Base-by-base conservation (phyloP, 2,797 vertebrate species). In the Rhabdomys pumilio region DNA sequence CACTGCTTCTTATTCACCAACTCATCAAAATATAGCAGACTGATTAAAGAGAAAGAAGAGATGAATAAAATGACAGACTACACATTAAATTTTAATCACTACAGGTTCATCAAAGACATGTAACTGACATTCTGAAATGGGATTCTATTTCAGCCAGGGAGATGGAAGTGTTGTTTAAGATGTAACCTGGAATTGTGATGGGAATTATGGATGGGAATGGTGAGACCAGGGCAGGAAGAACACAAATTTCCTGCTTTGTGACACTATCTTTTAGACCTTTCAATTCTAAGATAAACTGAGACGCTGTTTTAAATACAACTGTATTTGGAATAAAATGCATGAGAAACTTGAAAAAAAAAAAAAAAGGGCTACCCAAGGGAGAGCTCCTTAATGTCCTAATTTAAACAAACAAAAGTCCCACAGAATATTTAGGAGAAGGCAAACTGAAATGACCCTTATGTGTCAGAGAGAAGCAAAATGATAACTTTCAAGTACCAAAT, bases 51-150 rank as follows among this genome's bases (percentile, higher is more conserved):
- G 90, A 95, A 94, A 81, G 88, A 96, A 95, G 92, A 95, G 83
- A 91, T 96, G 95, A 93, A 96, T 96, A 96, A 97, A 97, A 95
- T 95, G 95, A 93, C 80, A 97, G 97, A 87, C 91, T 50, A 90
- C 95, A 93, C 91, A 96, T 97, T 94, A 97, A 95, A 95, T 73
- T 97, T 97, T 97, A 97, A 98, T 97, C 93, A 95, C 76, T 91
- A 41, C 61, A 96, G 77, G 50, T 80, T 96, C 80, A 95, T 94
- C 65, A 82, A 96, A 97, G 94, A 91, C 95, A 85, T 55, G 90
- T 53, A 80, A 87, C 82, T 88, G 86, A 77, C 61, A 87, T 87
- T 67, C 72, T 89, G 92, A 79, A 84, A 87, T 95, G 76, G 34
- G 93, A 93, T 95, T 93, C 63, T 89, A 95, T 93, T 90, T 96